Conservation (phyloP, 2,888 invertebrate genomes). For the Oligia fasciuncula region DNA sequence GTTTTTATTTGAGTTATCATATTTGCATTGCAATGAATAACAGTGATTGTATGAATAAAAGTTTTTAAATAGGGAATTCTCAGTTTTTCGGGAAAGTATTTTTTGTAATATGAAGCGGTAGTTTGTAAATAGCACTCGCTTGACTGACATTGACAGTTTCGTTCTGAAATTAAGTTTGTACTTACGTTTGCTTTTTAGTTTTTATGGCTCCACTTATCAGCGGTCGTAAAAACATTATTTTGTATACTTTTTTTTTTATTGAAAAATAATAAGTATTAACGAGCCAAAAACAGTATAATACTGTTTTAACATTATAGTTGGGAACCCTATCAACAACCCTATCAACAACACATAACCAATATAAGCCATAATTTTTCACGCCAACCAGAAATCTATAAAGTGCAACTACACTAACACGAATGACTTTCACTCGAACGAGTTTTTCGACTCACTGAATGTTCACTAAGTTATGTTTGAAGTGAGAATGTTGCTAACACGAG, state of each 20-base stretch:
- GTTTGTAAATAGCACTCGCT: neutral
- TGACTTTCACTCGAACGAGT: constrained; percentile 38
- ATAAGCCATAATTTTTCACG: constrained; percentile 12
- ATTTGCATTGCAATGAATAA: constrained; percentile 33
- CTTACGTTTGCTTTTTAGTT: no score
- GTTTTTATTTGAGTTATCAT: constrained; percentile 30
- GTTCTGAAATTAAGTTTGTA: no score
- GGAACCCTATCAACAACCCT: neutral
- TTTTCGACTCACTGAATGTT: constrained; percentile 45
- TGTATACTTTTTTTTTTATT: no score
- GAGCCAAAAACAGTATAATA: no score
- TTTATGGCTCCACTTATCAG: no score
- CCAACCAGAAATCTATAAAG: constrained; percentile 35
- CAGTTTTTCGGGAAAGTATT: neutral
- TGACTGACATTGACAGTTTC: no score
- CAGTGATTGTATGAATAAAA: constrained; percentile 6
- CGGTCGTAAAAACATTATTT: no score
- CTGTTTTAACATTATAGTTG: no score
- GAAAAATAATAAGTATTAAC: no score
- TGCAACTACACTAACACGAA: constrained; percentile 38
- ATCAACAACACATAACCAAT: neutral
- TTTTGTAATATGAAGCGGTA: neutral
- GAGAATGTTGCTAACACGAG: constrained; percentile 7
- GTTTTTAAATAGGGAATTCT: neutral
- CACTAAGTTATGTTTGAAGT: constrained; percentile 31